A percentile compares a stretch with the other conserved stretches of the same genome.
phyloP scores from a whole-genome alignment of 1,140 invertebrate species.

The Ephestia elutella region DNA sequence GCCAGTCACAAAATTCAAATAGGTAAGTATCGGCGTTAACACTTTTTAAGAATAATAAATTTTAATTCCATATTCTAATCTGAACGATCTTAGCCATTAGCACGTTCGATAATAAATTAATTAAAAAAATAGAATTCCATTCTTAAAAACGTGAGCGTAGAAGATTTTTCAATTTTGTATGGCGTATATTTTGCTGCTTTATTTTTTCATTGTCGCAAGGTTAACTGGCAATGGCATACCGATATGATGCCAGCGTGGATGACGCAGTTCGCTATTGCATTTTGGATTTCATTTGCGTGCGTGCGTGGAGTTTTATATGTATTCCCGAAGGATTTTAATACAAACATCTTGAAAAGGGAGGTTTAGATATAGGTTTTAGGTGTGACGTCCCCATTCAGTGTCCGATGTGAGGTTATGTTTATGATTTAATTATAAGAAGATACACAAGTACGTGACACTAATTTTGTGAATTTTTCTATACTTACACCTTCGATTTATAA shows the following conservation, averaged over 20 bases:
- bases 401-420: constrained; percentile 14
- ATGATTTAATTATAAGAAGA: constrained; percentile 52
- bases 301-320: constrained; percentile 21
- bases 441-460: constrained; percentile 65
- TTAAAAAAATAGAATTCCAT: constrained; percentile 10
- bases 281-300: constrained; percentile 47
- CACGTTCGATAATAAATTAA: constrained; percentile 13
- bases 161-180: constrained; percentile 30
- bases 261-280: constrained; percentile 34
- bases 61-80: constrained; percentile 9
- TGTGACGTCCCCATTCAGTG: constrained; percentile 13
- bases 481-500: constrained; percentile 27
- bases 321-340: constrained; percentile 12
- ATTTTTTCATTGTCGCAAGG: constrained; percentile 55
- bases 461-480: constrained; percentile 24
- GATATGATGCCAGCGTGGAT: constrained; percentile 9
- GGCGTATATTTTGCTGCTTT: constrained; percentile 69
- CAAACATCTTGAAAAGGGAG: not conserved
- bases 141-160: constrained; percentile 11
- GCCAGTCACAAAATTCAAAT: constrained; percentile 62
- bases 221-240: constrained; percentile 9
- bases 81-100: constrained; percentile 1
- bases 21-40: constrained; percentile 45
- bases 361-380: constrained; percentile 12
- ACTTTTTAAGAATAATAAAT: not conserved